A percentile compares a stretch with the other conserved stretches of the same genome.
Evolutionary conservation across 2,797 vertebrate species (phyloP).

Genomic region (Anableps anableps): DNA sequence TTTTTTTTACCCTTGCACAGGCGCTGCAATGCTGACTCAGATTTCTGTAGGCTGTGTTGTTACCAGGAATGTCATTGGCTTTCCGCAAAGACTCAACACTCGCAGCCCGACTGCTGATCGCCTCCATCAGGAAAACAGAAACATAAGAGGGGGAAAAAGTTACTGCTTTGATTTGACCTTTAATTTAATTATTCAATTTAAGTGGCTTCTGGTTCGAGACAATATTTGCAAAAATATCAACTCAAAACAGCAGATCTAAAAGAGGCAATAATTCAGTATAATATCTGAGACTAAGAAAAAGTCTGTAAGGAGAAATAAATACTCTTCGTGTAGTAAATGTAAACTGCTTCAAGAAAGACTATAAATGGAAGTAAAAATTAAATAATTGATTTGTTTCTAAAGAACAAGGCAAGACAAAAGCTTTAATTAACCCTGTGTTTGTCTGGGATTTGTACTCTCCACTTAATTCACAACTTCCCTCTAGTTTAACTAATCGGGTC

Average conservation of each 20-base stretch:
- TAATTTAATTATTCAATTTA: neutral
- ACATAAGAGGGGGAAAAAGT: conserved; percentile 37
- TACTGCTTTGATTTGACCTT: conserved; percentile 23
- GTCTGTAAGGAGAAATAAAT: conserved; percentile 34
- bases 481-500: conserved; percentile 37
- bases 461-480: conserved; percentile 44
- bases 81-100: conserved; percentile 80
- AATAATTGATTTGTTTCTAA: conserved; percentile 22
- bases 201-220: neutral
- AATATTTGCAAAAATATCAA: neutral
- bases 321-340: conserved; percentile 29
- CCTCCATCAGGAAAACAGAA: conserved; percentile 73
- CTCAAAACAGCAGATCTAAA: neutral
- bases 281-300: conserved; percentile 23
- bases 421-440: conserved; percentile 62
- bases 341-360: conserved; percentile 13
- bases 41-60: conserved; percentile 73
- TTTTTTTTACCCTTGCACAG: conserved; percentile 80
- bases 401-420: conserved; percentile 18
- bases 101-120: conserved; percentile 72
- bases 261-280: neutral
- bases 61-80: conserved; percentile 67
- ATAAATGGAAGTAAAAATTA: conserved; percentile 37
- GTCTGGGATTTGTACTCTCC: conserved; percentile 39
- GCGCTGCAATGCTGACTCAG: conserved; percentile 78